A percentile compares a stretch with the other conserved stretches of the same genome.
phyloP scores from a whole-genome alignment of 2,888 invertebrate genomes.

The Hemicrepidius hirtus region DNA sequence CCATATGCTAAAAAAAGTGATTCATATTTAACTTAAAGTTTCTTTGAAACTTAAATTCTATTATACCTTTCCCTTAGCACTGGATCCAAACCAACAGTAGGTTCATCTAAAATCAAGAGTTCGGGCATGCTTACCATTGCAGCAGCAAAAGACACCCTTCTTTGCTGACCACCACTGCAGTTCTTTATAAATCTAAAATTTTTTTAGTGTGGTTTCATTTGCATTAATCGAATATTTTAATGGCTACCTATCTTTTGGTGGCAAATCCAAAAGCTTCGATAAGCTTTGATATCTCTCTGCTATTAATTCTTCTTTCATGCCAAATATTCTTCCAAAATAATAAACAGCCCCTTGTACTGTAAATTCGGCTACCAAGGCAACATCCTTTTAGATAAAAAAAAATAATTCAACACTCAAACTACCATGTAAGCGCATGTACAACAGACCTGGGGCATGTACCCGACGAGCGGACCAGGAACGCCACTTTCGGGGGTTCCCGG shows the following conservation, averaged over 20 bases:
- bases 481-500: constrained; percentile 79
- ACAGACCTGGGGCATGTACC: constrained; percentile 95
- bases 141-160: constrained; percentile 91
- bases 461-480: constrained; percentile 83
- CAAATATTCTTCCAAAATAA: constrained; percentile 91
- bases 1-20: constrained; percentile 86
- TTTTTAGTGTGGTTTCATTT: too few relatives aligned
- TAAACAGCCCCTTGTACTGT: constrained; percentile 88
- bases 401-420: constrained; percentile 20
- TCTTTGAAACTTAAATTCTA: neutral
- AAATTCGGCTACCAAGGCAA: constrained; percentile 86
- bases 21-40: neutral
- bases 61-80: constrained; percentile 86
- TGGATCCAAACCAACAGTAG: constrained; percentile 96
- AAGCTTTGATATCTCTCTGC: constrained; percentile 81
- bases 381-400: constrained; percentile 75
- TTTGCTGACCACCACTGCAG: constrained; percentile 92
- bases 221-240: too few relatives aligned
- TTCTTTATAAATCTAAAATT: constrained; percentile 76
- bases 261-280: constrained; percentile 84
- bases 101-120: constrained; percentile 92
- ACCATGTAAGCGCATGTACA: too few relatives aligned
- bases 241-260: constrained; percentile 76
- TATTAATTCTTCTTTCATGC: constrained; percentile 80
- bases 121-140: constrained; percentile 93